Conservation (phyloP, 2,797 vertebrate species). For the Nothura maculosa region DNA sequence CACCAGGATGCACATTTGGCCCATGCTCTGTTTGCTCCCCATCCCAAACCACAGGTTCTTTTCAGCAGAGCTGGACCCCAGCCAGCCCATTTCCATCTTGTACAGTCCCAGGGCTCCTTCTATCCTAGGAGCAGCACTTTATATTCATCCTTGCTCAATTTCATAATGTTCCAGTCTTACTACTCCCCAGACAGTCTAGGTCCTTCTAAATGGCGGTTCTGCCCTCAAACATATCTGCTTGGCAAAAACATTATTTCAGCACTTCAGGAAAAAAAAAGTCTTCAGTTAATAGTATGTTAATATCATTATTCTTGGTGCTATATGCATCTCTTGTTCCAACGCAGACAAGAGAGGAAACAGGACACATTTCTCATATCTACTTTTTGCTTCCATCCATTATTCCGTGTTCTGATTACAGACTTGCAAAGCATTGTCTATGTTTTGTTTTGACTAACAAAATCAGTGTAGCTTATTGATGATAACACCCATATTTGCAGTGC, state of each 20-base stretch:
- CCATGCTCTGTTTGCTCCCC: not conserved
- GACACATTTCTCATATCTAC: not conserved
- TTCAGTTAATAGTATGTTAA: not conserved
- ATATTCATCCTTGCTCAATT: not conserved
- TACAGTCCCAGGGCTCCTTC: not conserved
- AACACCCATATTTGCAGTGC: not conserved
- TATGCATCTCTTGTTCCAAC: not conserved
- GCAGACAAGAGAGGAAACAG: not conserved
- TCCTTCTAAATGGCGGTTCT: not conserved
- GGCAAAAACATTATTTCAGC: not conserved
- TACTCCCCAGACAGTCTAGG: not conserved
- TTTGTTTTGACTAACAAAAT: not conserved
- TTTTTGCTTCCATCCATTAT: not conserved
- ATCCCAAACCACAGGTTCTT: not conserved
- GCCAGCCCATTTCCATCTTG: not conserved
- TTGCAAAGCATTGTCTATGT: not conserved
- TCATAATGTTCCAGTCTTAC: fast-evolving
- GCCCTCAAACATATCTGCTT: not conserved
- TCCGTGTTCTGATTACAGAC: not conserved
- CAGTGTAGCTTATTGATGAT: not conserved
- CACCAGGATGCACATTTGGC: not conserved
- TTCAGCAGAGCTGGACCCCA: not conserved
- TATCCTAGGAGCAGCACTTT: not conserved
- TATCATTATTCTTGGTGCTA: not conserved
- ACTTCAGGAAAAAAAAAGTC: not conserved